Base-by-base conservation (phyloP, 2,888 invertebrate genomes). In the Globia sparganii region DNA sequence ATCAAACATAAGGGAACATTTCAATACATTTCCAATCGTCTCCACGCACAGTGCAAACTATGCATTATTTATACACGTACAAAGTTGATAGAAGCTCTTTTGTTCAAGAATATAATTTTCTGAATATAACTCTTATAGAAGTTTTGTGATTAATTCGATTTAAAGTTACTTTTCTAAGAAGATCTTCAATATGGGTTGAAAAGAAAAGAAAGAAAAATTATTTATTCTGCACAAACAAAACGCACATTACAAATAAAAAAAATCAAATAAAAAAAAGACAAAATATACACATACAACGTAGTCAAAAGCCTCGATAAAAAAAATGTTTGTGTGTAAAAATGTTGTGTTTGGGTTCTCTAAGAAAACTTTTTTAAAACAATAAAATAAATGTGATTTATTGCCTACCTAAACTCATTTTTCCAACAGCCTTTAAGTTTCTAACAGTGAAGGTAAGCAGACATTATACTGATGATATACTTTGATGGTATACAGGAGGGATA, bases 31-130 rank as follows among this genome's bases (percentile, higher is more conserved):
- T 72, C 37, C 49, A 72, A 72, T 72, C 37, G 49, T 31, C 28
- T 40, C 25, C 25, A 25, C 31, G 72, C 49, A 21, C 68, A 31
- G 15, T 49, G 15, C 37, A 18, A 46, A n/a, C 71, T 46, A 37
- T 69, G 69, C n/a, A 69, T 72, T 49, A 71, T 72, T 49, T 37
- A 71, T 72, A 69, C 21, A 9, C 5, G n/a, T 69, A 72, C 21
- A 28, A 46, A 69, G 34, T 34, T n/a, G 21, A 68, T n/a, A 34
- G 13, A 34, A 31, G 31, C 9, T 13, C 28, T n/a, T 31, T 68
- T 34, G 13, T n/a, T 18, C 6, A 18, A 43, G 40, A 31, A 65
- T 67, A 66, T 34, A 46, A 31, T 8, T 25, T 46, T 67, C 31
- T 46, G 4, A 15, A 58, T 58, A 28, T 15, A 58, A 58, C 15